Evolutionary conservation across 1,140 invertebrate species (phyloP).

Genomic region (Drosophila arizonae): DNA sequence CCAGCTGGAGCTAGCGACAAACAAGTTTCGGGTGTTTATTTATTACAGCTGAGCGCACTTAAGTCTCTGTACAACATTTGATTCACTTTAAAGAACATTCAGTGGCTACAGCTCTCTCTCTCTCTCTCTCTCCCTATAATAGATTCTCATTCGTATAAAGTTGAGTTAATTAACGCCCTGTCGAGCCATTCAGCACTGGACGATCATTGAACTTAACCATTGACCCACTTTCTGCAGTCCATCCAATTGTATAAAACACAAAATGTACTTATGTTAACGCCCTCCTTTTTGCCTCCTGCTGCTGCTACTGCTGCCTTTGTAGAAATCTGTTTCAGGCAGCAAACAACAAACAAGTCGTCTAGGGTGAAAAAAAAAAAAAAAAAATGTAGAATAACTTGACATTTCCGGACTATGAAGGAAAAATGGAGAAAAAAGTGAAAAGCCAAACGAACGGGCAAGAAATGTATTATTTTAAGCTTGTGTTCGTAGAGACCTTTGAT

Average conservation of each 20-base stretch:
- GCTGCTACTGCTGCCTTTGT: not conserved
- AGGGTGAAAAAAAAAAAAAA: not conserved
- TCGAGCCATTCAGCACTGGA: not conserved
- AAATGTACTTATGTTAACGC: conserved; percentile 18
- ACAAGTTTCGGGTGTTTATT: conserved; percentile 29
- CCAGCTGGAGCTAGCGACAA: conserved; percentile 13
- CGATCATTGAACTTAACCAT: conserved; percentile 52
- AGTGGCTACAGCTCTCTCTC: not conserved
- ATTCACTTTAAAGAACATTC: not conserved
- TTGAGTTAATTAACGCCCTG: conserved; percentile 56
- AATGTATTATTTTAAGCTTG: too few relatives aligned
- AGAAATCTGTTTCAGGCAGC: conserved; percentile 18
- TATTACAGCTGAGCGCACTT: conserved; percentile 3
- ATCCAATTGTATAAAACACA: conserved; percentile 15
- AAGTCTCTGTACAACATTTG: conserved; percentile 1
- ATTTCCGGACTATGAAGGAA: conserved; percentile 3
- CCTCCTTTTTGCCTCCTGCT: not conserved
- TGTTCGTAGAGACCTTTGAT: not conserved
- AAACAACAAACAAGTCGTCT: conserved; percentile 1
- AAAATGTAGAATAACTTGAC: conserved; percentile 9
- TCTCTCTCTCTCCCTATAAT: not conserved
- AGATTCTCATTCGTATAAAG: not conserved
- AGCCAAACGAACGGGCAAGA: not conserved
- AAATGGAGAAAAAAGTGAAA: not conserved
- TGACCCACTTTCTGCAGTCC: conserved; percentile 48